Evolutionary conservation across 2,113 vertebrate species (phyloP).

Genomic region (Riparia riparia): DNA sequence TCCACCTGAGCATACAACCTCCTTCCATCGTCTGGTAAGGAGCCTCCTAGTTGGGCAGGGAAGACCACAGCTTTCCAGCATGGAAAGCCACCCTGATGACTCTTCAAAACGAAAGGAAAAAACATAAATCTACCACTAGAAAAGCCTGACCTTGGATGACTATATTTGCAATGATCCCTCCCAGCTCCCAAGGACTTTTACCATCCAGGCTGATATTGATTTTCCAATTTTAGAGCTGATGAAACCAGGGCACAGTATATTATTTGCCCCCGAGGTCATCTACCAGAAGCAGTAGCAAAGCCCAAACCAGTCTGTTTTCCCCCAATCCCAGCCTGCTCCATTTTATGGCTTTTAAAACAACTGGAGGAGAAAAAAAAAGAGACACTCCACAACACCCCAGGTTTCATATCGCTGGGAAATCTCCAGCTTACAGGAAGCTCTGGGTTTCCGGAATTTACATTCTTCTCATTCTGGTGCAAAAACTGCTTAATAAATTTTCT

Average conservation of each 20-base stretch:
- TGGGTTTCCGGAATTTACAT: conserved; percentile 45
- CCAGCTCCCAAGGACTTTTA: not conserved
- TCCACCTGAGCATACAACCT: not conserved
- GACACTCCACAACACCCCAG: not conserved
- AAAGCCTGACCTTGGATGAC: not conserved
- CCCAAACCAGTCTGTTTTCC: not conserved
- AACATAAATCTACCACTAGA: not conserved
- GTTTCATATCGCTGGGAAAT: not conserved
- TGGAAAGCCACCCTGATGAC: not conserved
- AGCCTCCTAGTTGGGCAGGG: accelerated
- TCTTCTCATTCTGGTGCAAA: not conserved
- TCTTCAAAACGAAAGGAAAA: not conserved
- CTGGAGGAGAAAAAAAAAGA: no score
- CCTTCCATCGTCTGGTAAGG: not conserved
- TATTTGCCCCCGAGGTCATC: not conserved
- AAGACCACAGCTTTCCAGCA: not conserved
- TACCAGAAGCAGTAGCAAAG: not conserved
- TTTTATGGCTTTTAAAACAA: not conserved
- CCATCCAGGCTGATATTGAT: not conserved
- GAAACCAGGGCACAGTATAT: not conserved
- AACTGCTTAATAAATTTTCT: not conserved
- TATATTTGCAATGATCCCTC: not conserved
- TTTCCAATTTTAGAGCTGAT: not conserved
- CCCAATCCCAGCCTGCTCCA: not conserved
- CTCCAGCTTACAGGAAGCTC: conserved; percentile 50